phyloP scores from a whole-genome alignment of 2,888 invertebrate genomes.

The Calameuta idolon region DNA sequence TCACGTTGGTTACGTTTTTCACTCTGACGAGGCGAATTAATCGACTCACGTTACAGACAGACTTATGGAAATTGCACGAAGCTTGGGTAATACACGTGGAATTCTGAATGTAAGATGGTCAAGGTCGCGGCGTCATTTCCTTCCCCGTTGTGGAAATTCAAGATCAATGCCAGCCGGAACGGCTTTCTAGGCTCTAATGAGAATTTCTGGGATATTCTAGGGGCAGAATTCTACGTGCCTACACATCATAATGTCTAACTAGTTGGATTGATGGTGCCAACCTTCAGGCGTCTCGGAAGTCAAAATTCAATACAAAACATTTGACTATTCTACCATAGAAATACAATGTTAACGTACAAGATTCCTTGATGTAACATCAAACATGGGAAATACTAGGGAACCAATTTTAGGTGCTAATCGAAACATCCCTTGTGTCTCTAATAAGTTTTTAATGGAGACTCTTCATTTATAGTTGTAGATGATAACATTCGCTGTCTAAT shows the following conservation, averaged over 20 bases:
- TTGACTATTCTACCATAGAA: neutral
- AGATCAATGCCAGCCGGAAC: constrained; percentile 39
- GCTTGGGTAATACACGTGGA: neutral
- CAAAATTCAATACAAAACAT: neutral
- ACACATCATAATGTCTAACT: neutral
- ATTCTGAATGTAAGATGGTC: constrained; percentile 22
- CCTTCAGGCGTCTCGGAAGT: neutral
- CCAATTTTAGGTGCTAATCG: neutral
- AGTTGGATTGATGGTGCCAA: neutral
- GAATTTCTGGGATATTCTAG: constrained; percentile 55
- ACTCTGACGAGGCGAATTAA: neutral
- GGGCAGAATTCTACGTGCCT: neutral
- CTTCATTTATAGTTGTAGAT: neutral
- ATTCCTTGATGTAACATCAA: neutral
- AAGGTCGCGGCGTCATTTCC: constrained; percentile 22
- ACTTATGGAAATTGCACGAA: constrained; percentile 35
- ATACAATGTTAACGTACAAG: neutral
- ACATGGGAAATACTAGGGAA: neutral
- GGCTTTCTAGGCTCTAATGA: constrained; percentile 42
- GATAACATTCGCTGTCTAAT: neutral
- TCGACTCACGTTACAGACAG: neutral
- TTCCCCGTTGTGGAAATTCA: constrained; percentile 19
- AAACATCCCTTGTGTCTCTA: neutral
- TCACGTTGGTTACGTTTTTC: neutral
- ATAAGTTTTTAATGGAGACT: neutral